A percentile compares a stretch with the other conserved stretches of the same genome.
These are phyloP conservation scores for Gymnosoma rotundatum DNA, from an alignment of 2,888 invertebrate genomes.

Conservation along the genomic window DNA sequence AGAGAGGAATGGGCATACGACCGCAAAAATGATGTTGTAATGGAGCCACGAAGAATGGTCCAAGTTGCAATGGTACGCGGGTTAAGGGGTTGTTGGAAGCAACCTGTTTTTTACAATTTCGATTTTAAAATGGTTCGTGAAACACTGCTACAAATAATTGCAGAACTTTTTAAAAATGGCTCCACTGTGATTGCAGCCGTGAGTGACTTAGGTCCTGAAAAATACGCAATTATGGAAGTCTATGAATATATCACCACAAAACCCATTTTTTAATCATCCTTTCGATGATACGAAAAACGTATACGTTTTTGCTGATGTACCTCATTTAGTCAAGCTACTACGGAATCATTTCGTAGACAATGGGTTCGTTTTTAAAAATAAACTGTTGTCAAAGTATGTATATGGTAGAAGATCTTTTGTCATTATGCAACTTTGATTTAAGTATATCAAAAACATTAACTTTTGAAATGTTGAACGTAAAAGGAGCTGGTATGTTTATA, in stretches of 20 bases:
- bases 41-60: conserved; percentile 46
- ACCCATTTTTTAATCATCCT: conserved; percentile 1
- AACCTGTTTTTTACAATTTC: conserved; percentile 59
- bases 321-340: conserved; percentile 13
- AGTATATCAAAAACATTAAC: too few species aligned
- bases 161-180: conserved; percentile 40
- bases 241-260: neutral
- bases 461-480: too few species aligned
- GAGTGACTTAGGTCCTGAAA: conserved; percentile 48
- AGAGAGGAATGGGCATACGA: conserved; percentile 57
- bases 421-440: too few species aligned
- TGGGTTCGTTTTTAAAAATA: neutral
- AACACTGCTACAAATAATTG: conserved; percentile 35
- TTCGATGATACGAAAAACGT: neutral
- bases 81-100: conserved; percentile 53
- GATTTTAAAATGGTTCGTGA: conserved; percentile 34
- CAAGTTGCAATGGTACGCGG: conserved; percentile 62
- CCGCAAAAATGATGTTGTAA: conserved; percentile 40
- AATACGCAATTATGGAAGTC: neutral
- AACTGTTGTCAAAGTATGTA: too few species aligned
- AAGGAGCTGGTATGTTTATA: too few species aligned
- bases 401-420: too few species aligned
- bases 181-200: conserved; percentile 53
- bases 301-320: conserved; percentile 21
- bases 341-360: conserved; percentile 6